Evolutionary conservation across 1,140 invertebrate species (phyloP), one percentile per base, ranked within the genome.

Genomic region (Triops cancriformis): DNA sequence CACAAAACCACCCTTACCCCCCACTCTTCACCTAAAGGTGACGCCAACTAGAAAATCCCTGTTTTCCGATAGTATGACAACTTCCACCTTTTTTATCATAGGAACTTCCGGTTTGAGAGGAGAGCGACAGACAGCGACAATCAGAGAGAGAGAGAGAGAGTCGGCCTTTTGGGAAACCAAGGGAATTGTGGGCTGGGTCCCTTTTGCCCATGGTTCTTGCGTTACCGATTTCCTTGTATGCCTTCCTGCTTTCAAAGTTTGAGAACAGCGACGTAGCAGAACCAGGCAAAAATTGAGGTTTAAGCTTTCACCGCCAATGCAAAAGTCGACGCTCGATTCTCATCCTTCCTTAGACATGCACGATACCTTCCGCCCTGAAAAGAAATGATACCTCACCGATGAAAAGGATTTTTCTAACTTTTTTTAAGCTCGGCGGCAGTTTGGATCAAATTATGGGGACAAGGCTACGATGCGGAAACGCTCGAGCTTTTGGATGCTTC

Each of bases 391-490:
- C 45, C 14, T n/a, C 14, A 64, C 23, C 14, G 14, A 64, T 64
- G 45, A 64, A 64, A 3, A 64, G 23, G 14, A 23, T 51, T 51
- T 51, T 51, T 64, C 18, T 12, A 64, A 1, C 9, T 64, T 64
- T 64, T 64, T 64, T 64, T 64, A 0, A 12, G 14, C 23, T 64
- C 10, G 14, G 14, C 18, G 51, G 51, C 31, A 4, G 31, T 37
- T 37, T 64, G 1, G 23, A 64, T 64, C 51, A 64, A 64, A 64
- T 64, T 64, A 64, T 23, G 51, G 23, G 51, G 9, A 64, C 51
- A 64, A 64, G 51, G 51, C 51, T 64, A 23, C 51, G 51, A 64
- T 64, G 51, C 51, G 51, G 51, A 64, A 64, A 64, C 51, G 51
- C 10, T 64, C 14, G 6, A 18, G 14, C 51, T 37, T 37, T 64